Evolutionary conservation across 2,797 vertebrate genomes (phyloP).

Genomic region (Apogon talboti): DNA sequence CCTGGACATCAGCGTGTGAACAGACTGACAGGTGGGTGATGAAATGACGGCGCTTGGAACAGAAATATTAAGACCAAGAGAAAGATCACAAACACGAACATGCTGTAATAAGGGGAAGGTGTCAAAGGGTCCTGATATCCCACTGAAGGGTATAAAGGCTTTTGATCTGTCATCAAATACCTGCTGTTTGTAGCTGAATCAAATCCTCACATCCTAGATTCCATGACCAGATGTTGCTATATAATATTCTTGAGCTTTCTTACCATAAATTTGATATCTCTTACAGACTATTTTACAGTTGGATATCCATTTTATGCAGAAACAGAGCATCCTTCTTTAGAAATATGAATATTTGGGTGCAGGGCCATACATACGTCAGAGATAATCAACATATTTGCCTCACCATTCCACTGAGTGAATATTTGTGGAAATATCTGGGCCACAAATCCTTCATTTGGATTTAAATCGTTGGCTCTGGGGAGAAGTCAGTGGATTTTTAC

Average conservation of each 20-base stretch:
- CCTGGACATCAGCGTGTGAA: neutral
- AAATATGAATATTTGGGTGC: slow-evolving; percentile 19
- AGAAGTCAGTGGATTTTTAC: slow-evolving; percentile 9
- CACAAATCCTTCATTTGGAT: slow-evolving; percentile 22
- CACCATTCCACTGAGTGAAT: neutral
- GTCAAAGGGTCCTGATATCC: slow-evolving; percentile 26
- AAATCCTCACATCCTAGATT: neutral
- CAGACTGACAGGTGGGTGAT: neutral
- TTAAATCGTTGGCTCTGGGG: slow-evolving; percentile 7
- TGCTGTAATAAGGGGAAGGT: neutral
- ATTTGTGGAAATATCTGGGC: slow-evolving; percentile 2
- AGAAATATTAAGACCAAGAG: neutral
- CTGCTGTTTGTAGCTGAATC: neutral
- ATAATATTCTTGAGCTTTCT: slow-evolving; percentile 10
- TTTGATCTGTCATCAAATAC: slow-evolving; percentile 24
- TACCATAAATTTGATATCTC: neutral
- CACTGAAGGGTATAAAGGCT: slow-evolving; percentile 5
- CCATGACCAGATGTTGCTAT: slow-evolving; percentile 7
- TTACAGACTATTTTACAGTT: neutral
- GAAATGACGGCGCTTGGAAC: neutral
- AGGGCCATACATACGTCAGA: neutral
- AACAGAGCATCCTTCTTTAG: neutral
- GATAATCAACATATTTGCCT: slow-evolving; percentile 6
- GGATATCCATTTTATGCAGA: slow-evolving; percentile 15
- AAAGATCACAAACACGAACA: neutral